Evolutionary conservation across 2,888 invertebrate species (phyloP).

Genomic region (Trichogramma dendrolimi): DNA sequence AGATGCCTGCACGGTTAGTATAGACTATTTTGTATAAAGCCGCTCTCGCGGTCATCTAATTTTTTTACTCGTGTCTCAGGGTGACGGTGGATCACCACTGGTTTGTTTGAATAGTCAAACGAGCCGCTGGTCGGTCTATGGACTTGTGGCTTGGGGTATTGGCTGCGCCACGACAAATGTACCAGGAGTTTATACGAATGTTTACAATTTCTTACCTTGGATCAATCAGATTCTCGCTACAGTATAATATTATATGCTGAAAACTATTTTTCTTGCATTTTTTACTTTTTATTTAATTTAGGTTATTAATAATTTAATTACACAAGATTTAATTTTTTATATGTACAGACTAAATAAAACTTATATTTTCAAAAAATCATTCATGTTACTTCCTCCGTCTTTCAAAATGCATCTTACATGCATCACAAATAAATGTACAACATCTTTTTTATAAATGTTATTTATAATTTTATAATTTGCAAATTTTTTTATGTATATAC

Average conservation of each 20-base stretch:
- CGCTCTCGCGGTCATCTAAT: conserved; percentile 7
- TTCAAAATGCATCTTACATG: conserved; percentile 18
- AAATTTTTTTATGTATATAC: too few species aligned
- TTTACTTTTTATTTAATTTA: background rate
- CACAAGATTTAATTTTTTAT: background rate
- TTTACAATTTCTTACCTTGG: conserved; percentile 62
- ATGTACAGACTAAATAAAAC: conserved; percentile 32
- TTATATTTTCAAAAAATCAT: conserved; percentile 32
- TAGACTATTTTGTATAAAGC: conserved; percentile 8
- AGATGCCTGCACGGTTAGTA: conserved; percentile 72
- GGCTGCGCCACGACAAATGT: conserved; percentile 68
- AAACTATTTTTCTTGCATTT: background rate
- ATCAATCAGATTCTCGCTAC: conserved; percentile 34
- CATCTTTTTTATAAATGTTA: too few species aligned
- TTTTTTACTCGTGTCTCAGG: conserved; percentile 51
- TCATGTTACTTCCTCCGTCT: background rate
- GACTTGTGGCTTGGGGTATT: conserved; percentile 71
- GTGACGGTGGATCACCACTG: conserved; percentile 71
- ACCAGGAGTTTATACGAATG: conserved; percentile 75
- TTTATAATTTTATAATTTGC: too few species aligned
- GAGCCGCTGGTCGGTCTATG: conserved; percentile 60
- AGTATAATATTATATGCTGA: conserved; percentile 1
- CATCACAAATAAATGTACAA: too few species aligned
- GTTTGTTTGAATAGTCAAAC: conserved; percentile 55
- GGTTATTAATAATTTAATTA: background rate